Evolutionary conservation across 2,888 invertebrate species (phyloP), one percentile per base, ranked within the genome.

Genomic region (Copidosoma aretas): DNA sequence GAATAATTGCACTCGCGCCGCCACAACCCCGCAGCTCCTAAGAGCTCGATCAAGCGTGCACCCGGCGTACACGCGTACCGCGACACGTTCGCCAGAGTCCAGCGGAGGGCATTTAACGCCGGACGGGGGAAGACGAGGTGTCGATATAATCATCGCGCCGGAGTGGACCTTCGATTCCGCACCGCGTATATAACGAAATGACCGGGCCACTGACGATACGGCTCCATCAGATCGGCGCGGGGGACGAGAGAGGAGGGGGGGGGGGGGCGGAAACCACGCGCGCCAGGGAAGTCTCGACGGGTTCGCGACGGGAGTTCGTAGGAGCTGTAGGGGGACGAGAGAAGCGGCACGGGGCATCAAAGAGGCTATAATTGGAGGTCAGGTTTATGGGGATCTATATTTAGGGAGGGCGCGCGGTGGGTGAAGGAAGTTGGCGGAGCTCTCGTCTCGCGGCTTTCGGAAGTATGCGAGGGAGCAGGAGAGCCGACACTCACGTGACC

Each of bases 341-440:
- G 68, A 61, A 75, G 76, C 73, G 74, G 73, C 73, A 73, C 68
- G 70, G 72, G 72, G 76, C 79, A 81, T 81, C 81, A 82, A 82
- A 81, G 81, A 43, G 77, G 79, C 78, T 81, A 79, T 81, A 82
- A 82, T 82, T 82, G 82, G 78, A 79, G 77, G 75, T 76, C 77
- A 77, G 80, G 79, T 80, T 80, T 76, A 71, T 68, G 69, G 76
- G 76, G 75, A 75, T 78, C 80, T 81, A 82, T 81, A 81, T 81
- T 81, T 82, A 81, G 80, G 79, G 75, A 72, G 21, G 2, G 41
- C 19, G 12, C 41, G 58, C 0, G 46, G 24, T 21, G 32, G n/a
- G 73, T 67, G 71, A 57, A 71, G 41, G 25, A 53, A 53, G 53
- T 60, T 14, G 41, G 41, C 10, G 39, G 24, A 53, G 24, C 53